Evolutionary conservation across 2,888 invertebrate species (phyloP).

Genomic region (Acronicta aceris): DNA sequence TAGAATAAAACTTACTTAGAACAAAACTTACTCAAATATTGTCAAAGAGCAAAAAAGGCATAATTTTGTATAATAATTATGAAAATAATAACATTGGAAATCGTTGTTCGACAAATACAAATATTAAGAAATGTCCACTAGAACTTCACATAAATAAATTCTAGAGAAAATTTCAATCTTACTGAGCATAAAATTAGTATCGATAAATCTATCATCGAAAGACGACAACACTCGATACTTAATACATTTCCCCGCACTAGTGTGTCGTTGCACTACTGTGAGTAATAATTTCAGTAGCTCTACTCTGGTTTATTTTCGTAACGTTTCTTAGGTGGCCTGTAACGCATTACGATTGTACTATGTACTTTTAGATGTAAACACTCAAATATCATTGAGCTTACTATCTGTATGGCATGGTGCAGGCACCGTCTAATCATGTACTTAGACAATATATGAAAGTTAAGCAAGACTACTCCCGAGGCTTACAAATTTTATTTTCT

Average conservation of each 20-base stretch:
- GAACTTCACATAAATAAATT: neutral
- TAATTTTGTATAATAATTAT: neutral
- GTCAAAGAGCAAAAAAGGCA: no score
- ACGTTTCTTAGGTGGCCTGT: slow-evolving; percentile 39
- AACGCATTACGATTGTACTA: slow-evolving; percentile 27
- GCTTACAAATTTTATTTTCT: no score
- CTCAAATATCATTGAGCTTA: neutral
- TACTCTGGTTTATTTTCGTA: slow-evolving; percentile 63
- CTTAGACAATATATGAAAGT: no score
- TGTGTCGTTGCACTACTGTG: slow-evolving; percentile 81
- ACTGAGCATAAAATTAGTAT: slow-evolving; percentile 12
- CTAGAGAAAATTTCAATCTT: neutral
- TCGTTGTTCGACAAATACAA: no score
- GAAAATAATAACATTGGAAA: no score
- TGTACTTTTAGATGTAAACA: slow-evolving; percentile 7
- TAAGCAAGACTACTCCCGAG: no score
- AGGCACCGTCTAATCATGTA: no score
- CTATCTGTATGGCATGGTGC: no score
- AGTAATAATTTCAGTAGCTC: slow-evolving; percentile 85
- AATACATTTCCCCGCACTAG: slow-evolving; percentile 66
- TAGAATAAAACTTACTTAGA: no score
- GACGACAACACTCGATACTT: slow-evolving; percentile 13
- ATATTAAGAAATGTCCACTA: no score
- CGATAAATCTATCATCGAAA: slow-evolving; percentile 29
- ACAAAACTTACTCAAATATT: no score